Percentiles rank a stretch among this genome's conserved stretches.
These are phyloP conservation scores for Benthosema pterotum DNA, from an alignment of 2,797 vertebrate species.

Conservation along the genomic window DNA sequence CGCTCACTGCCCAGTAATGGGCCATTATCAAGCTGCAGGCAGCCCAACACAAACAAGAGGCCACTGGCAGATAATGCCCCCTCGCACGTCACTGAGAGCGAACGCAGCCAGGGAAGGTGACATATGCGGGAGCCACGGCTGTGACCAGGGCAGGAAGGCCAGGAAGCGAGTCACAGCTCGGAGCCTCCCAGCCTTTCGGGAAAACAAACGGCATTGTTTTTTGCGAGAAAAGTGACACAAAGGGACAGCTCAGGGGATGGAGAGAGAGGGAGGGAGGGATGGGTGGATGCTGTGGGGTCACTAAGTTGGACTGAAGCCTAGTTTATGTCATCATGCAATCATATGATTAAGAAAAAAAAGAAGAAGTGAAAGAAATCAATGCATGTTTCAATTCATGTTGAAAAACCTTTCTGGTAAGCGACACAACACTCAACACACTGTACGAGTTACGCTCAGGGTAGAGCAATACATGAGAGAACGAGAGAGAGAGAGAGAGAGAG, in stretches of 20 bases:
- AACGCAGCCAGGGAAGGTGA: constrained; percentile 63
- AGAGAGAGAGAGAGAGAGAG: constrained; percentile 10
- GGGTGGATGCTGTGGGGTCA: constrained; percentile 7
- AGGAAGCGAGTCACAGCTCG: constrained; percentile 53
- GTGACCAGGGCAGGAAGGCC: constrained; percentile 49
- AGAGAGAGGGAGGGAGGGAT: constrained; percentile 43
- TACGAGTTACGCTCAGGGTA: neutral
- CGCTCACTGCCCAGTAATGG: constrained; percentile 72
- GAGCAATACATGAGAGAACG: constrained; percentile 53
- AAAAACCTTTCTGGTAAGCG: too few relatives aligned
- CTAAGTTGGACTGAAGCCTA: neutral
- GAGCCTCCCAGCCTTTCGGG: constrained; percentile 19
- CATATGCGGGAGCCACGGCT: constrained; percentile 59
- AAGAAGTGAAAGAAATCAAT: constrained; percentile 22
- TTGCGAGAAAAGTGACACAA: constrained; percentile 48
- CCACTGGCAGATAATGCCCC: constrained; percentile 70
- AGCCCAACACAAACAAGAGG: constrained; percentile 78
- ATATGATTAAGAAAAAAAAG: constrained; percentile 3
- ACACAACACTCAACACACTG: too few relatives aligned
- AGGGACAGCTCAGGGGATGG: constrained; percentile 50
- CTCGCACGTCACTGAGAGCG: constrained; percentile 76
- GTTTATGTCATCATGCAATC: neutral
- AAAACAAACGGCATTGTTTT: constrained; percentile 73
- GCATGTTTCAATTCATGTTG: too few relatives aligned
- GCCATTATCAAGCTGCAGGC: constrained; percentile 69